Evolutionary conservation across 2,113 vertebrate species (phyloP).

Genomic region (Aythya baeri): DNA sequence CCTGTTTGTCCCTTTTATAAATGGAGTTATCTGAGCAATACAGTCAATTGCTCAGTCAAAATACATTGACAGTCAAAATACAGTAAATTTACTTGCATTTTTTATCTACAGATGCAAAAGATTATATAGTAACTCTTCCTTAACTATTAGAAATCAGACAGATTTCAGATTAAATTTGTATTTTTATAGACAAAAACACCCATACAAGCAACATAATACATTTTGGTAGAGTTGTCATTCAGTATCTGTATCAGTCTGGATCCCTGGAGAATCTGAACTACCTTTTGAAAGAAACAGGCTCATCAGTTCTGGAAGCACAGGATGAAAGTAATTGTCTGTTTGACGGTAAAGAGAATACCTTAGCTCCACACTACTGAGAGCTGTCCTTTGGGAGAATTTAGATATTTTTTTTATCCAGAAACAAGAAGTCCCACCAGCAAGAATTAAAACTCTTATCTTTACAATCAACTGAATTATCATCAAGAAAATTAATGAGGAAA

Average conservation of each 20-base stretch:
- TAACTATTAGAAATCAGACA: not conserved
- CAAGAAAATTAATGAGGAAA: slow-evolving; percentile 17
- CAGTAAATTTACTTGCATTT: not conserved
- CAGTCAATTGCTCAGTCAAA: too few relatives aligned
- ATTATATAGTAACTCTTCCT: not conserved
- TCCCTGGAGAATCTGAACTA: not conserved
- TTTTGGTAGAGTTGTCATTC: not conserved
- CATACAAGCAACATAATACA: not conserved
- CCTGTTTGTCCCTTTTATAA: not conserved
- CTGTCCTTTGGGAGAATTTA: not conserved
- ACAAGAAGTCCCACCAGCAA: not conserved
- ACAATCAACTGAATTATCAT: not conserved
- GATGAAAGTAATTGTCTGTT: not conserved
- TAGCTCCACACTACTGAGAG: not conserved
- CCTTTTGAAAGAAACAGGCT: not conserved
- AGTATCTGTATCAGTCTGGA: not conserved
- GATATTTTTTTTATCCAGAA: not conserved
- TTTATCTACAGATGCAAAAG: not conserved
- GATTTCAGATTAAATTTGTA: not conserved
- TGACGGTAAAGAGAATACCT: not conserved
- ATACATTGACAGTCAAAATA: too few relatives aligned
- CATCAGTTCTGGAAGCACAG: not conserved
- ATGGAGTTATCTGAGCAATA: not conserved
- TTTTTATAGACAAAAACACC: not conserved
- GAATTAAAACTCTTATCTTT: not conserved